Percentiles rank a stretch among this genome's conserved stretches.
Evolutionary conservation across 2,797 vertebrate species (phyloP).

Genomic region (Paguma larvata): DNA sequence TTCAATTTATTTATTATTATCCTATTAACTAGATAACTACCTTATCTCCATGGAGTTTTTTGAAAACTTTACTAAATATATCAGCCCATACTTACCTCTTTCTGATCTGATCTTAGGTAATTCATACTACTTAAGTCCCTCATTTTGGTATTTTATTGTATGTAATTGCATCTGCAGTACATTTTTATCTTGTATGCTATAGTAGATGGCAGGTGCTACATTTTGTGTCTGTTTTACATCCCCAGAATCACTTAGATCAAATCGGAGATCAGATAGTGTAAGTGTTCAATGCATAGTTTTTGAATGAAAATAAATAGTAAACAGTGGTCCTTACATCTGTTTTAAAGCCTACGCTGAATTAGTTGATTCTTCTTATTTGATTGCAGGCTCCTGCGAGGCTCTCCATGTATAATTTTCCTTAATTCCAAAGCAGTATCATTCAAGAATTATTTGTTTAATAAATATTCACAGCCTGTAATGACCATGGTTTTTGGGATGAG

Average conservation of each 20-base stretch:
- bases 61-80: slow-evolving; percentile 17
- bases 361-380: slow-evolving; percentile 9
- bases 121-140: not conserved
- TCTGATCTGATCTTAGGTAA: not conserved
- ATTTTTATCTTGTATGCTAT: slow-evolving; percentile 19
- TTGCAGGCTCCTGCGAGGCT: slow-evolving; percentile 22
- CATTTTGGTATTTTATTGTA: slow-evolving; percentile 19
- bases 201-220: not conserved
- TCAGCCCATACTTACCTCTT: not conserved
- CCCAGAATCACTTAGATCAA: not conserved
- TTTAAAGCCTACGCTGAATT: slow-evolving; percentile 34
- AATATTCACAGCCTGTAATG: slow-evolving; percentile 32
- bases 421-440: slow-evolving; percentile 47
- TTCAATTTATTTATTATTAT: not conserved
- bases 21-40: slow-evolving; percentile 22
- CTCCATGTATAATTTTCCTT: slow-evolving; percentile 4
- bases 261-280: not conserved
- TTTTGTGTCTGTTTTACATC: not conserved
- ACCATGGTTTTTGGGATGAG: not conserved
- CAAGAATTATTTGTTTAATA: slow-evolving; percentile 30
- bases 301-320: slow-evolving; percentile 46
- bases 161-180: not conserved
- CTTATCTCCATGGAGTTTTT: slow-evolving; percentile 3
- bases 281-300: not conserved
- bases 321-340: not conserved